These are phyloP conservation scores for Digitonthophagus gazella DNA, from an alignment of 2,888 invertebrate species.

Conservation along the genomic window DNA sequence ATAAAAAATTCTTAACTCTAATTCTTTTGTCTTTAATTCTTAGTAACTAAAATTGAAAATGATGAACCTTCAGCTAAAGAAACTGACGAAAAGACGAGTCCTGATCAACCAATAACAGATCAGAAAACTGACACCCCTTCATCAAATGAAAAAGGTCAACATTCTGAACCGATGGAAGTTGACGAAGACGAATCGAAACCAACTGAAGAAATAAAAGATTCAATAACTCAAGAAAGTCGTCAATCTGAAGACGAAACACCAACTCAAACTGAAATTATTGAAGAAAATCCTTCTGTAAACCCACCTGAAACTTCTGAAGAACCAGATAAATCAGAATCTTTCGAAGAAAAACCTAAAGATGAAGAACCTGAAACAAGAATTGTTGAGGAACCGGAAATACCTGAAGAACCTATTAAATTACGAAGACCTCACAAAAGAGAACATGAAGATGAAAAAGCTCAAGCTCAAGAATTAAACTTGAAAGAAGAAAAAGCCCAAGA, in stretches of 20 bases:
- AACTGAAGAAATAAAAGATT: background rate
- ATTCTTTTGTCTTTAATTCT: too few relatives aligned
- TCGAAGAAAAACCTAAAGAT: background rate
- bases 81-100: conserved; percentile 37
- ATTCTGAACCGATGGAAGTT: conserved; percentile 19
- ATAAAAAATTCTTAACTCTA: too few relatives aligned
- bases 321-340: background rate
- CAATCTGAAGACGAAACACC: too few relatives aligned
- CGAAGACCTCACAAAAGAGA: background rate
- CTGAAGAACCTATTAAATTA: background rate
- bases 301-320: background rate
- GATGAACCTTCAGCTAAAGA: conserved; percentile 40
- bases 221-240: conserved; percentile 3
- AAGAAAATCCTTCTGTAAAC: too few relatives aligned
- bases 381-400: background rate
- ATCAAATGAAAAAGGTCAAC: background rate
- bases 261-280: too few relatives aligned
- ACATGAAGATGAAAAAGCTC: background rate
- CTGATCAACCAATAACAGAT: conserved; percentile 1
- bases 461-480: background rate
- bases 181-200: conserved; percentile 15
- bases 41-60: conserved; percentile 28
- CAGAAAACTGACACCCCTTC: background rate
- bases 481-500: too few relatives aligned
- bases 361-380: conserved; percentile 13